Evolutionary conservation across 2,888 invertebrate species (phyloP).

Genomic region (Apotomis turbidana): DNA sequence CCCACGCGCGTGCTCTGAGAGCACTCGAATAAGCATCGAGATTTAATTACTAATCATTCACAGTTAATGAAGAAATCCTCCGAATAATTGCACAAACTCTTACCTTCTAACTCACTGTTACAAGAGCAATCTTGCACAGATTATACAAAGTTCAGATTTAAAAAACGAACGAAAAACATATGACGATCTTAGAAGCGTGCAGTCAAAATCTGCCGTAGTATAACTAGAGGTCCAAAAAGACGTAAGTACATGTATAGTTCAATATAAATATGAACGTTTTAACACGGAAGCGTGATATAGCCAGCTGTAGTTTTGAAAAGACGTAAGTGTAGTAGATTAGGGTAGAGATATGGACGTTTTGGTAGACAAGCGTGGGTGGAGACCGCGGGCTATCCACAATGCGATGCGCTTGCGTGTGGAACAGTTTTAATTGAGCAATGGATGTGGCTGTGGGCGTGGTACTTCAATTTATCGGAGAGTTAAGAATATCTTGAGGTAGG

Average conservation of each 20-base stretch:
- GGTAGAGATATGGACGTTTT: neutral
- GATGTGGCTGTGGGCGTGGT: conserved; percentile 17
- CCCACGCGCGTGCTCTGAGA: conserved; percentile 23
- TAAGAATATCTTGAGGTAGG: neutral
- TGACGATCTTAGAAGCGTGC: neutral
- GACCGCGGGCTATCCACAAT: conserved; percentile 26
- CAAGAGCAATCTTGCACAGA: neutral
- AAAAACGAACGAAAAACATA: neutral
- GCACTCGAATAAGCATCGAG: conserved; percentile 26
- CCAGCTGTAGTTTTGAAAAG: neutral
- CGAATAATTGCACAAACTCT: neutral
- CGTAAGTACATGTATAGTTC: neutral
- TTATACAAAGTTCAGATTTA: neutral
- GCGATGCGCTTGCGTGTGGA: conserved; percentile 11
- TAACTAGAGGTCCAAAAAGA: neutral
- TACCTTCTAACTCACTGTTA: neutral
- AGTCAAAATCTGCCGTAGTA: conserved; percentile 19
- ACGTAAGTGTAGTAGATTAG: neutral
- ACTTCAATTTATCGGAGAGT: conserved; percentile 6
- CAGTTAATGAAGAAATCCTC: conserved; percentile 34
- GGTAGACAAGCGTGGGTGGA: conserved; percentile 7
- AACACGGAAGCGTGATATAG: neutral
- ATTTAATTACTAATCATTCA: conserved; percentile 38
- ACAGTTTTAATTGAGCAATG: conserved; percentile 32
- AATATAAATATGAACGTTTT: neutral